A percentile compares a stretch with the other conserved stretches of the same genome.
Conservation (phyloP, 2,113 vertebrate genomes). For the Dinomys branickii region DNA sequence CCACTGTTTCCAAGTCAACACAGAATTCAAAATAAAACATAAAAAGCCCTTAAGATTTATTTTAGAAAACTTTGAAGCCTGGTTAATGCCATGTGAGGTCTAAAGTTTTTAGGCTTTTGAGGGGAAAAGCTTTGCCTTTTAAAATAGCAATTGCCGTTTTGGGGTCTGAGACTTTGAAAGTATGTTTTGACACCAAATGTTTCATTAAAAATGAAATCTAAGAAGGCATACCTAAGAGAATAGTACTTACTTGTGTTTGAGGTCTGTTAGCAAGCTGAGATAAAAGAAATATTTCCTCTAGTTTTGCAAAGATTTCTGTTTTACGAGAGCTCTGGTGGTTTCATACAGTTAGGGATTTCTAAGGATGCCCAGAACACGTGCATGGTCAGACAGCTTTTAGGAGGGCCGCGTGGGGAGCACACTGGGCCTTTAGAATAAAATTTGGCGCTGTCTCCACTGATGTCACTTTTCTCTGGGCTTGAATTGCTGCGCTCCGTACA, state of each 20-base stretch:
- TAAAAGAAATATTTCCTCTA: conserved; percentile 31
- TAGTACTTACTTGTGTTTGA: conserved; percentile 37
- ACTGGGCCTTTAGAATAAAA: neutral
- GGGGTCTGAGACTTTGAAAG: conserved; percentile 51
- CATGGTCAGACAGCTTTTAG: neutral
- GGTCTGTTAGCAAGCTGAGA: conserved; percentile 54
- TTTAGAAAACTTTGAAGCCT: conserved; percentile 66
- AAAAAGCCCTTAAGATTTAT: conserved; percentile 62
- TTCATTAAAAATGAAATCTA: conserved; percentile 67
- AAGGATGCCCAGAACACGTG: neutral
- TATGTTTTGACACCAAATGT: conserved; percentile 67
- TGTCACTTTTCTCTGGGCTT: neutral
- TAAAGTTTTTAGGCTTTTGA: conserved; percentile 39
- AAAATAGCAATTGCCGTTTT: conserved; percentile 50
- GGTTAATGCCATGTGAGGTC: conserved; percentile 42
- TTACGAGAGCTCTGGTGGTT: conserved; percentile 28
- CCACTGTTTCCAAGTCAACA: conserved; percentile 56
- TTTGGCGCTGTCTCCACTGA: neutral
- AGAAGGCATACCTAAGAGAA: conserved; percentile 58
- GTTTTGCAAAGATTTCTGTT: conserved; percentile 56
- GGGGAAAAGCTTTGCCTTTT: conserved; percentile 30
- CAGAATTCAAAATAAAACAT: conserved; percentile 60
- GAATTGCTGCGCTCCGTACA: neutral
- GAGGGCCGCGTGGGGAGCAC: neutral
- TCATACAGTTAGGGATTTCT: conserved; percentile 11